A percentile compares a stretch with the other conserved stretches of the same genome.
phyloP scores from a whole-genome alignment of 2,888 invertebrate species.

The Sericinus montela region DNA sequence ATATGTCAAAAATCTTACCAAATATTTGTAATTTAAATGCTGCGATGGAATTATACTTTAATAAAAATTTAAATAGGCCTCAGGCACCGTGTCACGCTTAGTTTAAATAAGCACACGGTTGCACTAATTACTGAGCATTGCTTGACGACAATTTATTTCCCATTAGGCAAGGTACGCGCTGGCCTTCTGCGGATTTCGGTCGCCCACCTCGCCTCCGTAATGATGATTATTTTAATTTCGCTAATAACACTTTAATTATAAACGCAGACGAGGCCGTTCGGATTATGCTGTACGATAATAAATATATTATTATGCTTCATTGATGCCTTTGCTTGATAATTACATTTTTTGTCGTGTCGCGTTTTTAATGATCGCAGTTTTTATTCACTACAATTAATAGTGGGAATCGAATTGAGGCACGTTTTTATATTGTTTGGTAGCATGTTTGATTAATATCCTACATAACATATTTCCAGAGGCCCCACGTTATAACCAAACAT shows the following conservation, averaged over 20 bases:
- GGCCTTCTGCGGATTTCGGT: conserved; percentile 67
- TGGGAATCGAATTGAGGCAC: conserved; percentile 11
- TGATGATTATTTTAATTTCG: conserved; percentile 73
- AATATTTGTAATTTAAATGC: conserved; percentile 7
- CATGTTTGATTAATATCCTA: conserved; percentile 6
- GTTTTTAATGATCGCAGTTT: conserved; percentile 11
- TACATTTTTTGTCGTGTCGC: conserved; percentile 19
- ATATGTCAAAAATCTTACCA: conserved; percentile 4
- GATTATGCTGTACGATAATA: conserved; percentile 27
- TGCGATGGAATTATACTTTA: conserved; percentile 17
- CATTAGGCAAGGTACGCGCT: conserved; percentile 49
- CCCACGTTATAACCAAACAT: too few relatives aligned
- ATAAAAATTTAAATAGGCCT: conserved; percentile 40
- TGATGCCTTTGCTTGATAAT: conserved; percentile 19
- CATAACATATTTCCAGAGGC: too few relatives aligned
- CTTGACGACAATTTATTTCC: conserved; percentile 76
- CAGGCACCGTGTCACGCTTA: conserved; percentile 55
- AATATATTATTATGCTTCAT: conserved; percentile 23
- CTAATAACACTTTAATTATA: conserved; percentile 77
- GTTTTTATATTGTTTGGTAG: conserved; percentile 6
- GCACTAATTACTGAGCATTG: conserved; percentile 65
- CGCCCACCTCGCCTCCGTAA: conserved; percentile 51
- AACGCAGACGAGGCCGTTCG: conserved; percentile 39
- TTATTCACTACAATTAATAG: conserved; percentile 8
- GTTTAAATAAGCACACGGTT: conserved; percentile 55